These are phyloP conservation scores for Bambusicola thoracicus DNA, from an alignment of 2,113 vertebrate species.

Conservation along the genomic window DNA sequence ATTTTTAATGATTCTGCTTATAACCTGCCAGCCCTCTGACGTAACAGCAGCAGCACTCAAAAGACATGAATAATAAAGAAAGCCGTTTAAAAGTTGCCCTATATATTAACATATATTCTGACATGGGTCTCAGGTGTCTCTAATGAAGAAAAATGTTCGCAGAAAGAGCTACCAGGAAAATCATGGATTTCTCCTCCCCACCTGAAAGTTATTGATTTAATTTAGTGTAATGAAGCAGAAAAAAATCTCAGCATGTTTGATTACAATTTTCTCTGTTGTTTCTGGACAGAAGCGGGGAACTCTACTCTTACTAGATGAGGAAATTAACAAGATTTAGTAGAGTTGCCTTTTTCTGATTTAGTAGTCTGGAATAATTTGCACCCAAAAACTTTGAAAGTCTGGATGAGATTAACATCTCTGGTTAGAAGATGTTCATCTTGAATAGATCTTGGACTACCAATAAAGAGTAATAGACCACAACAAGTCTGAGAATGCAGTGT, in stretches of 20 bases:
- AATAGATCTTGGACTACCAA: slow-evolving; percentile 1
- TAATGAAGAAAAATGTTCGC: slow-evolving; percentile 39
- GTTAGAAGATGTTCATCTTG: slow-evolving; percentile 20
- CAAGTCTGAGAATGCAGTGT: not conserved
- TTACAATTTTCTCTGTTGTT: slow-evolving; percentile 34
- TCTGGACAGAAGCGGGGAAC: not conserved
- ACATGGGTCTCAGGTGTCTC: slow-evolving; percentile 5
- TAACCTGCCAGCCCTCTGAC: not conserved
- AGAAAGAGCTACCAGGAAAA: slow-evolving; percentile 41
- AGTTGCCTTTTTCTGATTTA: not conserved
- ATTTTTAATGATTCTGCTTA: slow-evolving; percentile 59
- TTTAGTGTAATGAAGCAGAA: slow-evolving; percentile 41
- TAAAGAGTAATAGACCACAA: not conserved
- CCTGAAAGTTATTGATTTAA: slow-evolving; percentile 59
- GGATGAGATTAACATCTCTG: slow-evolving; percentile 2
- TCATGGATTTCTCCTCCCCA: slow-evolving; percentile 21
- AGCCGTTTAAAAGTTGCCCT: slow-evolving; percentile 26
- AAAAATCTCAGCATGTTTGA: slow-evolving; percentile 22
- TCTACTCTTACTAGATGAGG: not conserved
- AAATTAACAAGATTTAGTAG: not conserved
- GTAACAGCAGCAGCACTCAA: slow-evolving; percentile 4
- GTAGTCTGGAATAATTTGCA: not conserved
- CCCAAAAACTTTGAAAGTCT: not conserved
- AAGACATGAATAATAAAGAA: slow-evolving; percentile 50
- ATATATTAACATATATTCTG: slow-evolving; percentile 10